A percentile compares a stretch with the other conserved stretches of the same genome.
phyloP scores from a whole-genome alignment of 2,888 invertebrate genomes.

The Heliconius ethilla region DNA sequence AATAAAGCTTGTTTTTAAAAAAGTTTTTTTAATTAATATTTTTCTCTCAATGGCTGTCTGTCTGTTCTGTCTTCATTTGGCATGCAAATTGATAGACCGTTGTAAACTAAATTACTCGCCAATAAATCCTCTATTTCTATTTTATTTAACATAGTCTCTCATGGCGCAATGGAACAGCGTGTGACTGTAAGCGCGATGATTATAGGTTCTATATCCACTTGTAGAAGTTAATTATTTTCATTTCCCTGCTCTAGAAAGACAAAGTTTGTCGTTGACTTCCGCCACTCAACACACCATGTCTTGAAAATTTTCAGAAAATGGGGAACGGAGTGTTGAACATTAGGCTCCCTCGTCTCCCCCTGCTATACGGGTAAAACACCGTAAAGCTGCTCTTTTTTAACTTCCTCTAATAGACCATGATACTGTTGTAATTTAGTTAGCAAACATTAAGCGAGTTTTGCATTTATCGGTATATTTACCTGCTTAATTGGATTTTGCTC shows the following conservation, averaged over 20 bases:
- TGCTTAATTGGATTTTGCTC: slow-evolving; percentile 24
- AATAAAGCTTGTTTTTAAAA: no score
- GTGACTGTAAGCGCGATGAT: no score
- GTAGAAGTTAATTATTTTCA: not conserved
- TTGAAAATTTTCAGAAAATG: not conserved
- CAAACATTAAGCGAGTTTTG: slow-evolving; percentile 17
- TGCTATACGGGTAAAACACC: no score
- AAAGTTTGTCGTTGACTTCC: not conserved
- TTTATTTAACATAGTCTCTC: no score
- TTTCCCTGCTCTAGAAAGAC: not conserved
- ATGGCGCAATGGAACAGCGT: no score
- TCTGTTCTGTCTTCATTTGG: no score
- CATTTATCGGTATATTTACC: slow-evolving; percentile 21
- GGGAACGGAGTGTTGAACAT: not conserved
- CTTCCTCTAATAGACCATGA: slow-evolving; percentile 14
- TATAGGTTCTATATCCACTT: not conserved
- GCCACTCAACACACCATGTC: not conserved
- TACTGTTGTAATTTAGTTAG: slow-evolving; percentile 26
- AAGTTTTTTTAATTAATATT: no score
- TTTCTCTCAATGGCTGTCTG: no score
- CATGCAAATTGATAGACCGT: no score
- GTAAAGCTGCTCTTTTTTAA: no score
- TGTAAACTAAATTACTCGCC: no score
- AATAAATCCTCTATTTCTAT: no score
- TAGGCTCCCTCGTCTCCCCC: not conserved